Evolutionary conservation across 1,140 invertebrate genomes (phyloP).

Genomic region (Leguminivora glycinivorella): DNA sequence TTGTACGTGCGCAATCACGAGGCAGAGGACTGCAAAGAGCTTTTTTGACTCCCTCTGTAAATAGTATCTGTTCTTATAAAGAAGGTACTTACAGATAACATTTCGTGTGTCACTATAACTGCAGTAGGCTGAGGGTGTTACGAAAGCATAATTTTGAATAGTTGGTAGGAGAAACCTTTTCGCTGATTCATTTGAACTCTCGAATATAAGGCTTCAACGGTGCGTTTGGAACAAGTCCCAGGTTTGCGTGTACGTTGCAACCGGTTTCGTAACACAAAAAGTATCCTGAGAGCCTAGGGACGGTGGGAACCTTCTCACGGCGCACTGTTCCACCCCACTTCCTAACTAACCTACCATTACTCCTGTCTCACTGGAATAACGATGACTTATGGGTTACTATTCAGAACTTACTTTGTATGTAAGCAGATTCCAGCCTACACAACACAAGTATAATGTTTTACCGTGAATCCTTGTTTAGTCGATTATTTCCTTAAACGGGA

Average conservation of each 20-base stretch:
- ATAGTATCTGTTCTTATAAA: no score
- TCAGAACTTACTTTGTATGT: not conserved
- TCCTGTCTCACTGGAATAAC: not conserved
- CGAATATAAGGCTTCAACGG: not conserved
- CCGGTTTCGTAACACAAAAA: conserved; percentile 18
- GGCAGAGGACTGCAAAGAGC: no score
- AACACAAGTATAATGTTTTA: not conserved
- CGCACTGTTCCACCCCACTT: conserved; percentile 31
- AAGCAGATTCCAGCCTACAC: not conserved
- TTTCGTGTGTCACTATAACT: no score
- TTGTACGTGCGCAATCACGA: no score
- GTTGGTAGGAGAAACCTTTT: no score
- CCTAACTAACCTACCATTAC: conserved; percentile 19
- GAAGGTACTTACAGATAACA: no score
- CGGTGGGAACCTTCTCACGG: conserved; percentile 62
- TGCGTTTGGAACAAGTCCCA: conserved; percentile 25
- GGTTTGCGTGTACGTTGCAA: not conserved
- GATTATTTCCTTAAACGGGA: no score
- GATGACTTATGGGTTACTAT: not conserved
- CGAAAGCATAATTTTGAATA: no score
- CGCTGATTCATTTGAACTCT: not conserved
- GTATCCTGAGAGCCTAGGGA: conserved; percentile 2
- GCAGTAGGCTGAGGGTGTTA: no score
- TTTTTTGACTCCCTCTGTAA: no score
- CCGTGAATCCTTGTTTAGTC: not conserved